Evolutionary conservation across 2,797 vertebrate species (phyloP), one percentile per base, ranked within the genome.

Genomic region (Loriculus beryllinus): DNA sequence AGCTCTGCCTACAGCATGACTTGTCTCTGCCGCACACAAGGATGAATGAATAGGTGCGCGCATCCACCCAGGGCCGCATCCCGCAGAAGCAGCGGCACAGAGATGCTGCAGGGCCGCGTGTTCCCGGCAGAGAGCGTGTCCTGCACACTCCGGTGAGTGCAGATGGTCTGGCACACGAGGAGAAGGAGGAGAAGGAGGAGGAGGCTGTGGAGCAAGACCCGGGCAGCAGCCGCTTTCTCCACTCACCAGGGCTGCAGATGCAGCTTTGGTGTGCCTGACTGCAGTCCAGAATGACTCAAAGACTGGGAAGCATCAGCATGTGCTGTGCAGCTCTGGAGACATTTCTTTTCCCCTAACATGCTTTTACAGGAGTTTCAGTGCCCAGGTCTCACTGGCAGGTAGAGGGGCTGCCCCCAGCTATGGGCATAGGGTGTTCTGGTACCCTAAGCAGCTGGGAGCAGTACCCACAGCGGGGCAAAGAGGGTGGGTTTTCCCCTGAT

Each of bases 91-190:
- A 16, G 54, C 5, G 7, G 14, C 54, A 16, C n/a, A 25, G 54
- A 57, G 54, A 63, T 63, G 92, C 77, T 94, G 94, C 92, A 94
- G 72, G 69, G 77, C 92, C 52, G 1, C 10, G 8, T 9, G 22
- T 67, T 62, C 76, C 97, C 96, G 89, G 96, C 42, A 97, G 97
- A 89, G 95, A 97, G 96, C 93, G 93, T 82, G 82, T 92, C 88
- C 92, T 33, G 43, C 92, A 64, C 86, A 49, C 31, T 5, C 29
- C 15, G 15, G 17, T 4, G 21, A 67, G 69, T 0, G 2, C 62
- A n/a, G 42, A 19, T 9, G 4, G 45, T 56, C 16, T 54, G 12
- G 7, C 13, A 35, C 3, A 17, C 3, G 28, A 33, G 39, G 35
- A 29, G 60, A 9, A 21, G 18, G 40, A 45, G 35, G 43, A n/a